Conservation (phyloP, 2,113 vertebrate genomes). For the Tetrax tetrax region DNA sequence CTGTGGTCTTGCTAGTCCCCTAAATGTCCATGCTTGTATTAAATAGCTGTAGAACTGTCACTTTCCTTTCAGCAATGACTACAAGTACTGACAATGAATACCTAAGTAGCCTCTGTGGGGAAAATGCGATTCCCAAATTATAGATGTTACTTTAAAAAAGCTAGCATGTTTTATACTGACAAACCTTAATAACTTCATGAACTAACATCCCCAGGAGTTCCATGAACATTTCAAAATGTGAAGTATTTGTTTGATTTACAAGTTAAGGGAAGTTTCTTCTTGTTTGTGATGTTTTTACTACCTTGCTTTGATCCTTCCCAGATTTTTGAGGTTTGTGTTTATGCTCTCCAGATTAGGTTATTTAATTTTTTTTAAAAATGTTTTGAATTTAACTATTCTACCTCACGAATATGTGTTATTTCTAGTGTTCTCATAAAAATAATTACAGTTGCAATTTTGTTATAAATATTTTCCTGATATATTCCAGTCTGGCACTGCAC, state of each 20-base stretch:
- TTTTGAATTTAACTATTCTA: not conserved
- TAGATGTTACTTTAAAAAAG: slow-evolving; percentile 40
- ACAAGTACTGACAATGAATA: slow-evolving; percentile 43
- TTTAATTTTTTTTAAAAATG: not conserved
- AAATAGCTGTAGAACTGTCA: slow-evolving; percentile 36
- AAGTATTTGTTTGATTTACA: not conserved
- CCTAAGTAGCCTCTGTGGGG: slow-evolving; percentile 39
- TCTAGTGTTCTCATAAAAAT: not conserved
- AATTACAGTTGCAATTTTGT: not conserved
- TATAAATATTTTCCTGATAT: not conserved
- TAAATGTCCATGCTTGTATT: slow-evolving; percentile 55
- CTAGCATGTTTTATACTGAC: not conserved
- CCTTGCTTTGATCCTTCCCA: not conserved
- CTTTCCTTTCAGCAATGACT: slow-evolving; percentile 36
- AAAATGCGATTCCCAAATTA: slow-evolving; percentile 37
- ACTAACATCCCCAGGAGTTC: not conserved
- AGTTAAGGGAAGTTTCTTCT: not conserved
- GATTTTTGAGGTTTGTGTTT: not conserved
- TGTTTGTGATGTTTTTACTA: not conserved
- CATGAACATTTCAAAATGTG: not conserved
- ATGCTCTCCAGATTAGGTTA: not conserved
- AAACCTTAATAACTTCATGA: slow-evolving; percentile 39
- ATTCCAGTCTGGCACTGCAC: not conserved
- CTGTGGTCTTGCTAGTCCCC: slow-evolving; percentile 43
- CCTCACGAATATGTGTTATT: not conserved